Evolutionary conservation across 2,797 vertebrate genomes (phyloP).

Genomic region (Myripristis murdjan): DNA sequence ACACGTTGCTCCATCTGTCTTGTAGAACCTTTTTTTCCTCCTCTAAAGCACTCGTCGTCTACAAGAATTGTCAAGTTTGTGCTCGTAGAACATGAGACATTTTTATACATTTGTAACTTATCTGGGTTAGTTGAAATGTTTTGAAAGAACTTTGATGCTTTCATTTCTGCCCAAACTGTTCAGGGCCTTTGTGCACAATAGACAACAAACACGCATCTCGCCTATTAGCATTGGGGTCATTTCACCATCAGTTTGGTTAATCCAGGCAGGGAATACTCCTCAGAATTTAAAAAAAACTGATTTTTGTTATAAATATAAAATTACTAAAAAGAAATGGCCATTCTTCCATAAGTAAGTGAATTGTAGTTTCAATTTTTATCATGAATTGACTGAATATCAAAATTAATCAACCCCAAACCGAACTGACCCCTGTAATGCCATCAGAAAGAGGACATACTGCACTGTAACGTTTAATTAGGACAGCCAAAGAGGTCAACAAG

Average conservation of each 20-base stretch:
- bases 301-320: neutral
- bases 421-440: constrained; percentile 22
- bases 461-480: constrained; percentile 10
- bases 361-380: neutral
- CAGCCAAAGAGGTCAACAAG: constrained; percentile 31
- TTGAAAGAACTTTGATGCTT: constrained; percentile 46
- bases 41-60: constrained; percentile 18
- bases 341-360: neutral
- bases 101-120: constrained; percentile 73
- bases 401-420: neutral
- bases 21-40: neutral
- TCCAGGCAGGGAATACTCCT: neutral
- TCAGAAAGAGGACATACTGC: constrained; percentile 17
- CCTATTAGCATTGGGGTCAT: constrained; percentile 2
- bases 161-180: constrained; percentile 22
- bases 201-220: constrained; percentile 17
- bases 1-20: constrained; percentile 6
- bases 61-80: constrained; percentile 50
- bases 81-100: constrained; percentile 62
- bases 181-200: constrained; percentile 1
- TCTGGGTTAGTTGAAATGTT: constrained; percentile 40
- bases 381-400: constrained; percentile 1
- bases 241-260: constrained; percentile 21
- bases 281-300: neutral
- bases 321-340: neutral